Evolutionary conservation across 2,113 vertebrate genomes (phyloP).

Genomic region (Peromyscus polionotus): DNA sequence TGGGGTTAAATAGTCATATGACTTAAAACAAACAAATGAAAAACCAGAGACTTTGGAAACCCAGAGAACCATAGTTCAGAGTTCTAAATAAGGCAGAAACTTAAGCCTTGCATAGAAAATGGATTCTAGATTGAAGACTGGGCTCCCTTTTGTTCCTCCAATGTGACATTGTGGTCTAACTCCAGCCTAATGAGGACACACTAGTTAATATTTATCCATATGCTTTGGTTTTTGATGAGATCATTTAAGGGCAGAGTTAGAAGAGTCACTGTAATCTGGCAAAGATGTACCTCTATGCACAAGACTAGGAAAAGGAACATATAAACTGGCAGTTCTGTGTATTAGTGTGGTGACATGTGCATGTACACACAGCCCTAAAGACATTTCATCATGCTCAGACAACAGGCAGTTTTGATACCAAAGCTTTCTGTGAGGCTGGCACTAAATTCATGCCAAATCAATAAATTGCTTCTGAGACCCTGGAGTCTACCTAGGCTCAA

Average conservation of each 20-base stretch:
- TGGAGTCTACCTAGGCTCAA: neutral
- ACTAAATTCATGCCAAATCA: neutral
- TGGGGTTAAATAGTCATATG: neutral
- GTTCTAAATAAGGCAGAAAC: slow-evolving; percentile 13
- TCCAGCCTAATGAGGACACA: slow-evolving; percentile 47
- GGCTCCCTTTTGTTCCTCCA: neutral
- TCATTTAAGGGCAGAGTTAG: neutral
- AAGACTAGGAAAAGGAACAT: neutral
- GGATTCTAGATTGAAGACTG: neutral
- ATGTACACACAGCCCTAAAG: neutral
- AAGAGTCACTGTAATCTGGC: slow-evolving; percentile 1
- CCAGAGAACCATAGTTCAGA: neutral
- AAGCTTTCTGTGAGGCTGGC: neutral
- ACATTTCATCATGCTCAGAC: neutral
- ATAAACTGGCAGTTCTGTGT: neutral
- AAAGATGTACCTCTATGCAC: neutral
- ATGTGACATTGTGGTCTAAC: neutral
- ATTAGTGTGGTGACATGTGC: fast-evolving
- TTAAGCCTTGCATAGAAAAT: slow-evolving; percentile 47
- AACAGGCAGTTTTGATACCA: neutral
- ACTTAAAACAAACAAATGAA: neutral
- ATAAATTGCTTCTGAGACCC: neutral
- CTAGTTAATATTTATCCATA: neutral
- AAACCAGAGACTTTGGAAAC: neutral
- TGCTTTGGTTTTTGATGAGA: slow-evolving; percentile 56